Percentiles rank a stretch among this genome's conserved stretches.
phyloP scores from a whole-genome alignment of 2,113 vertebrate species.

The Helogale parvula region DNA sequence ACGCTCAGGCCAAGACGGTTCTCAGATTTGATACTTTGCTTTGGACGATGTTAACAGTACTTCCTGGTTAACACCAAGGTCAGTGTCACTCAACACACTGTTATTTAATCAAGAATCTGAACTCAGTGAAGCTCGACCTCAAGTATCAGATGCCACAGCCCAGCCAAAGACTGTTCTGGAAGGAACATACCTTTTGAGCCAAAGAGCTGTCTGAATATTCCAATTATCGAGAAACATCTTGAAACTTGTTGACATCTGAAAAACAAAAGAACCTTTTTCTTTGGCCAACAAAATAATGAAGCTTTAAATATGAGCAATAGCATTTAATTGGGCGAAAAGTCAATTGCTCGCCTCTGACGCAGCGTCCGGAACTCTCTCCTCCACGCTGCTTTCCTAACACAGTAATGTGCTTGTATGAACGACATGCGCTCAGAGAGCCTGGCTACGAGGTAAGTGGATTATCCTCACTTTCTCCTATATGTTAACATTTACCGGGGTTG shows the following conservation, averaged over 20 bases:
- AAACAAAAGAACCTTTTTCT: conserved; percentile 67
- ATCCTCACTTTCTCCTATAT: background rate
- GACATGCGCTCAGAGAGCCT: background rate
- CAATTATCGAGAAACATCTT: conserved; percentile 99
- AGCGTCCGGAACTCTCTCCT: background rate
- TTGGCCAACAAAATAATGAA: background rate
- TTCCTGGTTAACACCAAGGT: background rate
- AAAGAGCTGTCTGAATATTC: conserved; percentile 99
- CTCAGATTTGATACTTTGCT: background rate
- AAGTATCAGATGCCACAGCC: background rate
- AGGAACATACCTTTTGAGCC: conserved; percentile 95
- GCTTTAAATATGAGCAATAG: background rate
- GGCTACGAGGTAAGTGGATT: rapidly evolving
- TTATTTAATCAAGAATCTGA: background rate
- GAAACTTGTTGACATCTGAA: conserved; percentile 97
- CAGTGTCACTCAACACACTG: background rate
- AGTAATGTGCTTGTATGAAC: background rate
- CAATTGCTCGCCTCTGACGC: background rate
- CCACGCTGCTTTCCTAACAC: background rate
- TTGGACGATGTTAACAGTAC: too few relatives aligned
- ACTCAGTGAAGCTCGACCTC: background rate
- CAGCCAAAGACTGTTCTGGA: background rate
- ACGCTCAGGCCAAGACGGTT: background rate
- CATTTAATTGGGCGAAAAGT: background rate
- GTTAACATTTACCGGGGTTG: too few relatives aligned